Conservation (phyloP, 2,888 invertebrate genomes). For the Drosophila paramelanica region DNA sequence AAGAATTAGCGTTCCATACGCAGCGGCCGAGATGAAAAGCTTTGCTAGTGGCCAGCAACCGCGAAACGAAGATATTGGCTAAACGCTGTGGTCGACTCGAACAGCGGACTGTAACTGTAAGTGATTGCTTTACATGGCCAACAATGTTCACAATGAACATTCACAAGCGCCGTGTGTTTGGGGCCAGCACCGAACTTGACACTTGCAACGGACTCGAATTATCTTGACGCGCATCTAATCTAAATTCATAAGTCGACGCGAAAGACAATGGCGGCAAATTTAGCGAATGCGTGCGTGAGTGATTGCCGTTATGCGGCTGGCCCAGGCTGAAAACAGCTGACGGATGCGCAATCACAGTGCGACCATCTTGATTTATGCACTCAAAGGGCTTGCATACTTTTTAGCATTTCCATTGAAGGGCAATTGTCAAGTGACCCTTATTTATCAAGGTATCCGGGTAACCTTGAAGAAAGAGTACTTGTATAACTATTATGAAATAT, state of each 20-base stretch:
- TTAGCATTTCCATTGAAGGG: not conserved
- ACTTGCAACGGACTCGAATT: conserved; percentile 31
- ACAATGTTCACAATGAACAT: conserved; percentile 31
- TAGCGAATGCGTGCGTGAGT: conserved; percentile 55
- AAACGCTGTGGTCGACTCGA: conserved; percentile 39
- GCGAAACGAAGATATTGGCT: conserved; percentile 45
- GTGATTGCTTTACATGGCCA: conserved; percentile 56
- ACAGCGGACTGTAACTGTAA: conserved; percentile 49
- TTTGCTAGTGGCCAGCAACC: conserved; percentile 32
- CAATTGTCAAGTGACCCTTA: not conserved
- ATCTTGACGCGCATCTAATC: conserved; percentile 59
- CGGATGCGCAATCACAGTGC: conserved; percentile 40
- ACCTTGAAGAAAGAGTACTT: not conserved
- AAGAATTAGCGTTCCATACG: conserved; percentile 67
- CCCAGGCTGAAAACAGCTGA: conserved; percentile 38
- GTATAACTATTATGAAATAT: not conserved
- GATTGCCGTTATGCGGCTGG: conserved; percentile 67
- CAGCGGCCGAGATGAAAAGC: conserved; percentile 76
- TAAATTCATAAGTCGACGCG: conserved; percentile 62
- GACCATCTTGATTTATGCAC: conserved; percentile 56
- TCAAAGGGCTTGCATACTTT: not conserved
- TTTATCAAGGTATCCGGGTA: not conserved
- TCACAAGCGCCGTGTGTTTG: conserved; percentile 25
- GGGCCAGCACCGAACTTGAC: conserved; percentile 47
- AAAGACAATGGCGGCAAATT: conserved; percentile 53